Percentiles rank a stretch among this genome's conserved stretches.
Evolutionary conservation across 2,888 invertebrate genomes (phyloP).

Genomic region (Neria commutata): DNA sequence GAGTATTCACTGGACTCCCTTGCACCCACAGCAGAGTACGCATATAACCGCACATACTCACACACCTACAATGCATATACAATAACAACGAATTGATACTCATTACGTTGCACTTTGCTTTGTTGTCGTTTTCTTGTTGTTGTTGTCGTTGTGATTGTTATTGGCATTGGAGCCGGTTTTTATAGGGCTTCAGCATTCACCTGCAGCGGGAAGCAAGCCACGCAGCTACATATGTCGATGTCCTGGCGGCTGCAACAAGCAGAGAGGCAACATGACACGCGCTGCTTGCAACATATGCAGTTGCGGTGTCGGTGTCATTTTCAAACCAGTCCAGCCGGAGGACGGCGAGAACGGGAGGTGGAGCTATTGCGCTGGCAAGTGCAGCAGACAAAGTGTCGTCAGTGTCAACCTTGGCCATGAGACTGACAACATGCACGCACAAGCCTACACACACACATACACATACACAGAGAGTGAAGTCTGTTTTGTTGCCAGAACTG

Average conservation of each 20-base stretch:
- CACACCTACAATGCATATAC: conserved; percentile 11
- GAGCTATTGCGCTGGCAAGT: neutral
- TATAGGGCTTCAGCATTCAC: too few relatives aligned
- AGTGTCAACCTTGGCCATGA: conserved; percentile 23
- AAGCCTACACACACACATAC: too few relatives aligned
- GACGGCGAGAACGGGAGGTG: neutral
- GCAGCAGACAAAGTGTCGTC: neutral
- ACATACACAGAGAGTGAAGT: too few relatives aligned
- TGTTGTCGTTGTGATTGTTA: neutral
- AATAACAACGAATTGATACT: neutral
- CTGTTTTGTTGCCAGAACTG: too few relatives aligned
- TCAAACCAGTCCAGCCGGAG: neutral
- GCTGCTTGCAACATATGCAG: neutral
- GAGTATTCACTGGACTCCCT: too few relatives aligned
- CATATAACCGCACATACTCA: too few relatives aligned
- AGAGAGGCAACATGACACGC: too few relatives aligned
- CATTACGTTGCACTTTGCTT: conserved; percentile 4
- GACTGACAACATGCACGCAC: neutral
- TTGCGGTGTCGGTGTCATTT: neutral
- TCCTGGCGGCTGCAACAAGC: neutral
- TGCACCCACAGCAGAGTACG: too few relatives aligned
- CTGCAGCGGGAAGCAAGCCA: too few relatives aligned
- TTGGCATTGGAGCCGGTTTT: neutral
- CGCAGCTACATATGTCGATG: neutral
- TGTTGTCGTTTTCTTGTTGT: conserved; percentile 3